A percentile compares a stretch with the other conserved stretches of the same genome.
Evolutionary conservation across 2,888 invertebrate genomes (phyloP).

Genomic region (Rhagonycha lutea): DNA sequence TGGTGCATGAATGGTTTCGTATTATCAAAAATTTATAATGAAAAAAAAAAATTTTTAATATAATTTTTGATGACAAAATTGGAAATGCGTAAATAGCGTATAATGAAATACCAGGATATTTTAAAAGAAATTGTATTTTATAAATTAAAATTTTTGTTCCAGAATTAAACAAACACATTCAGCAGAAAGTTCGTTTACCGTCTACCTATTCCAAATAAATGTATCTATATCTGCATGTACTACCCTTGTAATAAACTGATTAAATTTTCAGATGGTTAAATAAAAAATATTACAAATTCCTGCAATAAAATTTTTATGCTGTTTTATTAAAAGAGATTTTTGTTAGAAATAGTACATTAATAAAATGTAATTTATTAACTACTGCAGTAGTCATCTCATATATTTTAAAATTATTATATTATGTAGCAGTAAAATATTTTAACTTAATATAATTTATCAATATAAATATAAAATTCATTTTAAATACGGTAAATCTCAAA

Average conservation of each 20-base stretch:
- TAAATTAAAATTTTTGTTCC: neutral
- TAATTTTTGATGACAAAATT: neutral
- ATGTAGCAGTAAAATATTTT: neutral
- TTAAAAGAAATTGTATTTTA: neutral
- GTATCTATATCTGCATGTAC: neutral
- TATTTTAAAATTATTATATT: neutral
- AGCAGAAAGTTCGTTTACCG: neutral
- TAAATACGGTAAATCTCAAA: too few species aligned
- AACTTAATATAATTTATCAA: neutral
- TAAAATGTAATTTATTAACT: too few species aligned
- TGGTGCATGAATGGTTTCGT: neutral
- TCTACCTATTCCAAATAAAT: neutral
- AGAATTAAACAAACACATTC: neutral
- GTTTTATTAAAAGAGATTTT: neutral
- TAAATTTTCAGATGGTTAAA: neutral
- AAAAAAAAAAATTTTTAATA: neutral
- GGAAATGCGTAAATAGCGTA: neutral
- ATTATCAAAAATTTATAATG: neutral
- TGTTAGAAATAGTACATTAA: neutral
- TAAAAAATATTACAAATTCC: neutral
- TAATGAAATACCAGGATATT: neutral
- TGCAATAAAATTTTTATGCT: neutral
- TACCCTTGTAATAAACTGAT: neutral
- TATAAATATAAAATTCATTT: too few species aligned
- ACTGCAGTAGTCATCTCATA: too few species aligned